phyloP scores from a whole-genome alignment of 1,140 invertebrate species.

The Procambarus virginalis region DNA sequence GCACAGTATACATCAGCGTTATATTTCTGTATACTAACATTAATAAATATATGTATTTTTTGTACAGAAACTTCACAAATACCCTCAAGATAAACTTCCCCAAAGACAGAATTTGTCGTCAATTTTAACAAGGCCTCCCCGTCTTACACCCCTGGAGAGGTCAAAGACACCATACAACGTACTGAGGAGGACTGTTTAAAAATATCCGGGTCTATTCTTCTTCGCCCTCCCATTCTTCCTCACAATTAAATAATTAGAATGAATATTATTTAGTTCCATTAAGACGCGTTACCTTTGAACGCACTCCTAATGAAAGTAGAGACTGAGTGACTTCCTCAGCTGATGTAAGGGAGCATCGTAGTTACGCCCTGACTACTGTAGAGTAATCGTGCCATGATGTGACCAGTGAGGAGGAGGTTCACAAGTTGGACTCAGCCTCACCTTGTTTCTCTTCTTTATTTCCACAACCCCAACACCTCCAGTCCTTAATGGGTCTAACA shows the following conservation, averaged over 20 bases:
- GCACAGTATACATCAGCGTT: slow-evolving; percentile 8
- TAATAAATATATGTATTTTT: neutral
- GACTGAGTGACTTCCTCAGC: slow-evolving; percentile 14
- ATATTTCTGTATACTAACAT: slow-evolving; percentile 24
- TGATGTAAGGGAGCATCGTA: slow-evolving; percentile 25
- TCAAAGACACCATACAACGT: slow-evolving; percentile 5
- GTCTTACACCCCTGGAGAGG: no score
- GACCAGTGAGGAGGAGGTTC: slow-evolving; percentile 15
- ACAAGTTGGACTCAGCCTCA: neutral
- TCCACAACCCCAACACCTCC: neutral
- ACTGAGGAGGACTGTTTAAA: slow-evolving; percentile 48
- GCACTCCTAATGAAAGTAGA: slow-evolving; percentile 40
- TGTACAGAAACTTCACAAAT: slow-evolving; percentile 1
- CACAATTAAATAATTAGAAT: slow-evolving; percentile 65
- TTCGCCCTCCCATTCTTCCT: slow-evolving; percentile 39
- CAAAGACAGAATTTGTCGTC: slow-evolving; percentile 23
- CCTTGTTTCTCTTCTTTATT: no score
- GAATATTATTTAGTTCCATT: slow-evolving; percentile 59
- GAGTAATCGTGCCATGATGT: slow-evolving; percentile 1
- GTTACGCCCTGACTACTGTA: neutral
- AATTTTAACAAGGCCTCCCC: slow-evolving; percentile 22
- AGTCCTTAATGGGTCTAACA: neutral
- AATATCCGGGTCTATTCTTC: slow-evolving; percentile 16
- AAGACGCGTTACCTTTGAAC: slow-evolving; percentile 57
- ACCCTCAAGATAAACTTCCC: slow-evolving; percentile 39